Conservation (phyloP, 2,113 vertebrate genomes). For the Acanthisitta chloris region DNA sequence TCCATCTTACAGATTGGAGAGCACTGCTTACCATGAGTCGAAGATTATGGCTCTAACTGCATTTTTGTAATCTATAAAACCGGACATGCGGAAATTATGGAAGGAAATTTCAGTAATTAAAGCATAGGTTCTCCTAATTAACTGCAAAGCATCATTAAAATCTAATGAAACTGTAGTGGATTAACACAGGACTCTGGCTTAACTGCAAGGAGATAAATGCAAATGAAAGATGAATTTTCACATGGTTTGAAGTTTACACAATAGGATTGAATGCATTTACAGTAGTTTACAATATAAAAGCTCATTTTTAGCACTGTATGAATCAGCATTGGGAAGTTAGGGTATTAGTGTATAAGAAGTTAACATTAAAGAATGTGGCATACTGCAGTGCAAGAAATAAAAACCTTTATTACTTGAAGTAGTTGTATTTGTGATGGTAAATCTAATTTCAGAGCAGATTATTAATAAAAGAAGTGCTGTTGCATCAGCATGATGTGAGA, state of each 20-base stretch:
- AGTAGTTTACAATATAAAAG: neutral
- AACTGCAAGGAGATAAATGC: slow-evolving; percentile 32
- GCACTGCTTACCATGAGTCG: slow-evolving; percentile 8
- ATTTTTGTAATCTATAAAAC: slow-evolving; percentile 65
- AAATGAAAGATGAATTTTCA: slow-evolving; percentile 32
- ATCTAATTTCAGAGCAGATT: neutral
- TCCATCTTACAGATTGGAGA: slow-evolving; percentile 18
- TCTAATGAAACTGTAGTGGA: slow-evolving; percentile 24
- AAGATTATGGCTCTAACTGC: slow-evolving; percentile 45
- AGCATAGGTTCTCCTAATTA: slow-evolving; percentile 62
- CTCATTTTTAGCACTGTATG: neutral
- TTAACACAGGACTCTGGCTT: slow-evolving; percentile 19
- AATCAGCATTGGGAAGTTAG: neutral
- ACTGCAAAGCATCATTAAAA: slow-evolving; percentile 58
- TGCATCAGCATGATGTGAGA: neutral
- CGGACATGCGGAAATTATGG: slow-evolving; percentile 43
- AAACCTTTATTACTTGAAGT: neutral
- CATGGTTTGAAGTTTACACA: neutral
- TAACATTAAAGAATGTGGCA: neutral
- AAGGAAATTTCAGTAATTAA: slow-evolving; percentile 65
- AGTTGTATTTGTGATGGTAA: neutral
- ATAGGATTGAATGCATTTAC: neutral
- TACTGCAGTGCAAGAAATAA: neutral
- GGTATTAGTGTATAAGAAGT: slow-evolving; percentile 22
- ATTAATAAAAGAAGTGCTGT: neutral